A percentile compares a stretch with the other conserved stretches of the same genome.
phyloP scores from a whole-genome alignment of 2,888 invertebrate species.

The Oscheius sp. region DNA sequence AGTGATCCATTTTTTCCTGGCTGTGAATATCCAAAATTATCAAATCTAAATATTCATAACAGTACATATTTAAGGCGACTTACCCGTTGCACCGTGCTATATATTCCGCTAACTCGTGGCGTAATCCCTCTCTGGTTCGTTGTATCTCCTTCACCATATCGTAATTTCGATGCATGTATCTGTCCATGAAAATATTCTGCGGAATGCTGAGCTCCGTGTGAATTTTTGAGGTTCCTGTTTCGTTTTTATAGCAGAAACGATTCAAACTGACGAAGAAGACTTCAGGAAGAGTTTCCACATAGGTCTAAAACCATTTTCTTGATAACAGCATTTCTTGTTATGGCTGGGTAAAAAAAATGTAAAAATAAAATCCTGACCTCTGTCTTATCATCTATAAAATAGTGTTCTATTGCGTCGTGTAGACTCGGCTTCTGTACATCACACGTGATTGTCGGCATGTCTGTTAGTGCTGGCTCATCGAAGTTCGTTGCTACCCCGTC shows the following conservation, averaged over 20 bases:
- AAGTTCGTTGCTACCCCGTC: neutral
- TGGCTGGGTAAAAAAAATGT: neutral
- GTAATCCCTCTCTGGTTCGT: neutral
- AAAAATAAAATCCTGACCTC: slow-evolving; percentile 1
- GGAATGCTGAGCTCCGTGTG: slow-evolving; percentile 38
- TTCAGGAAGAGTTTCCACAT: slow-evolving; percentile 31
- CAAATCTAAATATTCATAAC: neutral
- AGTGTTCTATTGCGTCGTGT: slow-evolving; percentile 43
- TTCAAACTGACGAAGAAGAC: slow-evolving; percentile 37
- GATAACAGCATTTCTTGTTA: neutral
- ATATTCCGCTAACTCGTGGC: neutral
- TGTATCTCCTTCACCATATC: neutral
- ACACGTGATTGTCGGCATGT: slow-evolving; percentile 3
- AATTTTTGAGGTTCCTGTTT: slow-evolving; percentile 27
- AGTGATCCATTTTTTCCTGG: too few relatives aligned
- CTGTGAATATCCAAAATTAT: too few relatives aligned
- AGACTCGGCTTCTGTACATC: slow-evolving; percentile 28
- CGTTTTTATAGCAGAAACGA: slow-evolving; percentile 23
- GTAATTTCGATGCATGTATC: slow-evolving; percentile 33
- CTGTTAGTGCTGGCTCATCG: neutral
- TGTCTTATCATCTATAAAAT: slow-evolving; percentile 18
- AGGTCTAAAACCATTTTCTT: slow-evolving; percentile 13
- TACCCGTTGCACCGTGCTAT: slow-evolving; percentile 29
- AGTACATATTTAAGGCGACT: neutral
- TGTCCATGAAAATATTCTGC: slow-evolving; percentile 38